Conservation (phyloP, 2,888 invertebrate species). For the Idaea straminata region DNA sequence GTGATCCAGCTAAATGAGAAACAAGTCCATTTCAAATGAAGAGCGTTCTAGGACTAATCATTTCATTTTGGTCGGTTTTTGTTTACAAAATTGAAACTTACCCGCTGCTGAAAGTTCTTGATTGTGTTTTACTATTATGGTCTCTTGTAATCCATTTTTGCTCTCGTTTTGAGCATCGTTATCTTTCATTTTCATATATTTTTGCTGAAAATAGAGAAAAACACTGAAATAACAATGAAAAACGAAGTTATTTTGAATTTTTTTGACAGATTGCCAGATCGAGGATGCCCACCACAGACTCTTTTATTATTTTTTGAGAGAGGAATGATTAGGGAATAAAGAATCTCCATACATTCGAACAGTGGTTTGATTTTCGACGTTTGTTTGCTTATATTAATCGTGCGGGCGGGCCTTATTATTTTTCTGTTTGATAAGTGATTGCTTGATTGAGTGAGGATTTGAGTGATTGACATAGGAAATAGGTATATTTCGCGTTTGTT, state of each 20-base stretch:
- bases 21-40: not conserved
- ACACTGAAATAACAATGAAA: not conserved
- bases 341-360: too few relatives aligned
- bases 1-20: not conserved
- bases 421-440: too few relatives aligned
- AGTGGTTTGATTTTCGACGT: not conserved
- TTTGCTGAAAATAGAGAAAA: not conserved
- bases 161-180: not conserved
- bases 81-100: constrained; percentile 5
- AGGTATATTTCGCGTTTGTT: not conserved
- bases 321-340: too few relatives aligned
- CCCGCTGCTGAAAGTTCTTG: not conserved
- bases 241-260: too few relatives aligned
- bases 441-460: not conserved
- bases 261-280: too few relatives aligned
- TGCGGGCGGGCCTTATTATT: not conserved
- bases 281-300: too few relatives aligned
- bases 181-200: not conserved
- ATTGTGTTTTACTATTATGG: not conserved
- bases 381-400: not conserved
- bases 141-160: not conserved
- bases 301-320: too few relatives aligned
- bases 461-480: not conserved
- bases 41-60: not conserved
- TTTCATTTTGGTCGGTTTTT: constrained; percentile 33